Percentiles rank a stretch among this genome's conserved stretches.
These are phyloP conservation scores for Drosophila mimetica DNA, from an alignment of 2,888 invertebrate species.

Conservation along the genomic window DNA sequence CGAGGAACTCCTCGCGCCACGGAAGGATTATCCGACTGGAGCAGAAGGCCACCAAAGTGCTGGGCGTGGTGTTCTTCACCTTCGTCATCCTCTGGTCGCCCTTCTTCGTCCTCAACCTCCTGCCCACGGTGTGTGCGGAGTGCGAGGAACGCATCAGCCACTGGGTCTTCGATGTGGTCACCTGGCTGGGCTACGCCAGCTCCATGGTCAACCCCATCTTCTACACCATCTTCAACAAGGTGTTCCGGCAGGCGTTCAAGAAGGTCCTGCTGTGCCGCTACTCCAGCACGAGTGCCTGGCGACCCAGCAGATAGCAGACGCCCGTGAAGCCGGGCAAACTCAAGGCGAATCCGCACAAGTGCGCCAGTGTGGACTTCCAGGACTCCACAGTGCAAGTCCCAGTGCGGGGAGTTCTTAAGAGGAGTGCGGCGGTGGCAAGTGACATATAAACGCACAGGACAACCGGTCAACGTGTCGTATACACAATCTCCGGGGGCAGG, in stretches of 20 bases:
- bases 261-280: slow-evolving; percentile 93
- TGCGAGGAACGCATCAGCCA: slow-evolving; percentile 91
- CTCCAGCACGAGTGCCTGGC: slow-evolving; percentile 86
- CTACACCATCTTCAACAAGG: slow-evolving; percentile 97
- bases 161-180: slow-evolving; percentile 93
- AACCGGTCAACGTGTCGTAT: slow-evolving; percentile 46
- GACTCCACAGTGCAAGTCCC: slow-evolving; percentile 33
- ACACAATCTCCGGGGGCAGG: slow-evolving; percentile 18
- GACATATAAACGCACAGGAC: slow-evolving; percentile 25
- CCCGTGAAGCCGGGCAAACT: slow-evolving; percentile 64
- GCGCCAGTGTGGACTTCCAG: slow-evolving; percentile 61
- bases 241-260: slow-evolving; percentile 95
- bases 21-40: slow-evolving; percentile 94
- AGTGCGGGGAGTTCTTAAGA: slow-evolving; percentile 42
- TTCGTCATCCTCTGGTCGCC: slow-evolving; percentile 98
- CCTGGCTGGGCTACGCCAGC: slow-evolving; percentile 97
- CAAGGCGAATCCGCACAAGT: slow-evolving; percentile 60
- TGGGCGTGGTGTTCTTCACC: slow-evolving; percentile 97
- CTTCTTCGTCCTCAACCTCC: slow-evolving; percentile 95
- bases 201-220: slow-evolving; percentile 98
- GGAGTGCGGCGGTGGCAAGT: slow-evolving; percentile 24
- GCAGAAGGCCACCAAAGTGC: slow-evolving; percentile 97
- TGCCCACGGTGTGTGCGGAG: slow-evolving; percentile 92
- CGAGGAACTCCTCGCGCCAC: slow-evolving; percentile 92
- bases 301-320: slow-evolving; percentile 86